Evolutionary conservation across 2,113 vertebrate species (phyloP).

Genomic region (Vulpes vulpes): DNA sequence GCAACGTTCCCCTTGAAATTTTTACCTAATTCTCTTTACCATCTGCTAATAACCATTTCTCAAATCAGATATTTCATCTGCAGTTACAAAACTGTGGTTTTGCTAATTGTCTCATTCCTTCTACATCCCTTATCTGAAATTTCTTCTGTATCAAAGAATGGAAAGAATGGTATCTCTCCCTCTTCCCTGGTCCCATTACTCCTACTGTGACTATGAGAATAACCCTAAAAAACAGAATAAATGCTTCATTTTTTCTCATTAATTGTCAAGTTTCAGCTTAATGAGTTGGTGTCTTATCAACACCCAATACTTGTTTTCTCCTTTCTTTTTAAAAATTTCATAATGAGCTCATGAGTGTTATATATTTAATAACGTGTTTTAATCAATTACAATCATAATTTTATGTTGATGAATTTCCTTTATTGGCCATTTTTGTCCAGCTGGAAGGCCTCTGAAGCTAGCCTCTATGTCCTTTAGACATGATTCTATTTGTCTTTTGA

Average conservation of each 20-base stretch:
- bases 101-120: background rate
- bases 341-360: background rate
- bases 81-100: background rate
- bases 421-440: background rate
- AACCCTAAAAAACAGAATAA: background rate
- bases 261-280: background rate
- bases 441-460: background rate
- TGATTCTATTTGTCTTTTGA: background rate
- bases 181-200: background rate
- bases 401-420: background rate
- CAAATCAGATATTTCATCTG: background rate
- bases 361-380: background rate
- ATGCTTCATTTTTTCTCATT: background rate
- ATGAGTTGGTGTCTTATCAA: background rate
- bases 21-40: background rate
- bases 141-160: background rate
- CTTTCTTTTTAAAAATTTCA: background rate
- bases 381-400: background rate
- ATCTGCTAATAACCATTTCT: background rate
- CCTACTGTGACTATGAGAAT: background rate
- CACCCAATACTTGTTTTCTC: background rate
- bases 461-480: background rate
- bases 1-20: background rate
- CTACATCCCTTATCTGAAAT: background rate
- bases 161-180: background rate